Conservation (phyloP, 2,797 vertebrate genomes). For the Craterocephalus amniculus region DNA sequence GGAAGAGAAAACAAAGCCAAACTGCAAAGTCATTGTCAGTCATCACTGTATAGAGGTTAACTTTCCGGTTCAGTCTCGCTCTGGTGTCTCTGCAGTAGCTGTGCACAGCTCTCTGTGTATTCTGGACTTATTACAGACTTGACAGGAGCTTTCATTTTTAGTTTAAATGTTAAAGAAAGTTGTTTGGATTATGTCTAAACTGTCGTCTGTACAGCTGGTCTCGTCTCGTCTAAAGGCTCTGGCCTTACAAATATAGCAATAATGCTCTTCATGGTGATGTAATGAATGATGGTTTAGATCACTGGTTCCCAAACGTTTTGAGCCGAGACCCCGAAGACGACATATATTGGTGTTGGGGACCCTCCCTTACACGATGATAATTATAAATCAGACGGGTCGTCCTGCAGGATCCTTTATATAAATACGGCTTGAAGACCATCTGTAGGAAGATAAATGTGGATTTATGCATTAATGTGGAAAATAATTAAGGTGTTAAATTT, state of each 20-base stretch:
- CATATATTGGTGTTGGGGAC: too few species aligned
- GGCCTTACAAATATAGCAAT: not conserved
- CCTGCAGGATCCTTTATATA: too few species aligned
- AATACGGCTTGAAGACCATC: too few species aligned
- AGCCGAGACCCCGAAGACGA: too few species aligned
- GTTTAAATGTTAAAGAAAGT: conserved; percentile 9
- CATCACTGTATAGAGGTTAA: not conserved
- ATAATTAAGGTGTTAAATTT: too few species aligned
- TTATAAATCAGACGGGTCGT: too few species aligned
- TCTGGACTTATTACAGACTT: not conserved
- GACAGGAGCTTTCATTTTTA: not conserved
- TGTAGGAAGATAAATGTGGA: too few species aligned
- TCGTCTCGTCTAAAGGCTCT: not conserved
- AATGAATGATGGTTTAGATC: conserved; percentile 6
- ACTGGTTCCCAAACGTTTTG: too few species aligned
- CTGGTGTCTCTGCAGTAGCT: not conserved
- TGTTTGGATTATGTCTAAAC: conserved; percentile 1
- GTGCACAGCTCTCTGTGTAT: not conserved
- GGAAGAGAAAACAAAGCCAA: conserved; percentile 30
- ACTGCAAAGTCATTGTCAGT: conserved; percentile 25
- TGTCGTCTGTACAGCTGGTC: conserved; percentile 7
- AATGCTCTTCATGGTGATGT: not conserved
- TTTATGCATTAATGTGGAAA: too few species aligned
- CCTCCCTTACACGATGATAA: too few species aligned
- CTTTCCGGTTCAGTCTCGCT: conserved; percentile 10